phyloP scores from a whole-genome alignment of 2,888 invertebrate species.

The Ctena decussata region DNA sequence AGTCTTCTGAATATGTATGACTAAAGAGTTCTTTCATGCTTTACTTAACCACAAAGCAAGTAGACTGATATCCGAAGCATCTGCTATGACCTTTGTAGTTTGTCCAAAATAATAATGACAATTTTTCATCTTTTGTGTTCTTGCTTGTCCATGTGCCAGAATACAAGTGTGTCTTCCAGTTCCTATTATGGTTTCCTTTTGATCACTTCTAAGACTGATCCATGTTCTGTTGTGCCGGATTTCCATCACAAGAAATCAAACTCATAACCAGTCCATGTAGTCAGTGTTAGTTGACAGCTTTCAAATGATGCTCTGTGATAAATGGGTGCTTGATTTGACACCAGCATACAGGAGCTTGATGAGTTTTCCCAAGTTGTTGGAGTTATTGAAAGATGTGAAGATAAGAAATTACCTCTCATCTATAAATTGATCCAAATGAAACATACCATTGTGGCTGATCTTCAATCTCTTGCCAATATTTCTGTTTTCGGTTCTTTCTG shows the following conservation, averaged over 20 bases:
- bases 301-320: constrained; percentile 10
- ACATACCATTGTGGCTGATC: background rate
- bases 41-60: background rate
- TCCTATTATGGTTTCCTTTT: background rate
- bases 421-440: constrained; percentile 7
- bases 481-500: background rate
- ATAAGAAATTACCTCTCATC: constrained; percentile 13
- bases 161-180: background rate
- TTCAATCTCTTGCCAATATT: background rate
- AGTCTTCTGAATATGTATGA: no score
- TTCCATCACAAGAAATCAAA: background rate
- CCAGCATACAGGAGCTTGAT: background rate
- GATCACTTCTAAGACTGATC: background rate
- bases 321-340: constrained; percentile 12
- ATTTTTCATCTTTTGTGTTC: background rate
- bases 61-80: background rate
- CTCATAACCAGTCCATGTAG: background rate
- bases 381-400: constrained; percentile 3
- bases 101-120: background rate
- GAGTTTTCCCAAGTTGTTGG: background rate
- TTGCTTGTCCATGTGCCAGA: background rate
- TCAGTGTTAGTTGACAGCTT: background rate
- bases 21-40: no score
- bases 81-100: background rate
- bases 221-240: background rate